A percentile compares a stretch with the other conserved stretches of the same genome.
Evolutionary conservation across 2,888 invertebrate species (phyloP).

Genomic region (Bugula neritina): DNA sequence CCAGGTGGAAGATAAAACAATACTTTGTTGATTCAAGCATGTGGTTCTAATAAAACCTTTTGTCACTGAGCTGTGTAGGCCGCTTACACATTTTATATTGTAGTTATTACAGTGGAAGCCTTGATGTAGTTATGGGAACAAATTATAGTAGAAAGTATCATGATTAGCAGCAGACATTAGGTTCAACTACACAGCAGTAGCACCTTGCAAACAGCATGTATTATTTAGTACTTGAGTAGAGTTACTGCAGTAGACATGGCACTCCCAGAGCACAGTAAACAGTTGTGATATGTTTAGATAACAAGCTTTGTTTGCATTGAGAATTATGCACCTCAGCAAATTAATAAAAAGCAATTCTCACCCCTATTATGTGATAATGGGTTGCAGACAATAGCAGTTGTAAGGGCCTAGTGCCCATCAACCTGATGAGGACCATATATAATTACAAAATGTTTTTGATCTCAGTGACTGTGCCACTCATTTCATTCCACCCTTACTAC

Average conservation of each 20-base stretch:
- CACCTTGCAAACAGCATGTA: slow-evolving; percentile 9
- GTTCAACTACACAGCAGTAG: not conserved
- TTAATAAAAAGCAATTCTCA: slow-evolving; percentile 2
- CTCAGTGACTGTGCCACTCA: too few relatives aligned
- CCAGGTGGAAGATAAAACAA: slow-evolving; percentile 1
- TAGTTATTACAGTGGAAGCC: not conserved
- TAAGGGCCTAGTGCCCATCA: too few relatives aligned
- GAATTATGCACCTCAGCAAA: not conserved
- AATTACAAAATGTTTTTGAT: too few relatives aligned
- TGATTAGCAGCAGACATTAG: slow-evolving; percentile 1
- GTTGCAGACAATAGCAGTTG: too few relatives aligned
- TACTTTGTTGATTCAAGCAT: not conserved
- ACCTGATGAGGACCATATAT: not conserved
- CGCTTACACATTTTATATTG: not conserved
- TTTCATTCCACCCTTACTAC: too few relatives aligned
- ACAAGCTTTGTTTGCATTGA: slow-evolving; percentile 3
- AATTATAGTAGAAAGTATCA: not conserved
- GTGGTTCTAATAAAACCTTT: not conserved
- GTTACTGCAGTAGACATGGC: not conserved
- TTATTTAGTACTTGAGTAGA: not conserved
- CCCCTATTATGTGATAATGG: slow-evolving; percentile 12
- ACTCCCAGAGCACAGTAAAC: slow-evolving; percentile 4
- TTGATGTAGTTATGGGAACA: not conserved
- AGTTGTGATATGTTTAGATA: slow-evolving; percentile 2
- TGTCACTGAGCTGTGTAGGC: too few relatives aligned